These are phyloP conservation scores for Cyrtodaria siliqua DNA, from an alignment of 2,888 invertebrate genomes.

Conservation along the genomic window DNA sequence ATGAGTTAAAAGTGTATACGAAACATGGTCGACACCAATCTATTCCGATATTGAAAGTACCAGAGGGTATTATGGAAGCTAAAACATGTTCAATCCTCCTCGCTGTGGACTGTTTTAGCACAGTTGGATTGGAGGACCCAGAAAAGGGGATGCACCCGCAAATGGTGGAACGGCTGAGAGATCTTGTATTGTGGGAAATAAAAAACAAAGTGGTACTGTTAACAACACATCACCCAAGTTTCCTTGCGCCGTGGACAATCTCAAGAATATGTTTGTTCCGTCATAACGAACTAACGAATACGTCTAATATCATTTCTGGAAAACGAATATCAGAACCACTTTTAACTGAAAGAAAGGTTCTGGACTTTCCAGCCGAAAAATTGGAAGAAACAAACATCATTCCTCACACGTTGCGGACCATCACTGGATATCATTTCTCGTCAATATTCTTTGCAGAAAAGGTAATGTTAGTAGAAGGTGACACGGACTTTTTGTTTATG, in stretches of 20 bases:
- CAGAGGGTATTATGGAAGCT: constrained; percentile 56
- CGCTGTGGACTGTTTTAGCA: constrained; percentile 22
- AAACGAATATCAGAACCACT: not conserved
- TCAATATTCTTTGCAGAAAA: constrained; percentile 13
- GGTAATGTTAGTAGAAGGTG: constrained; percentile 19
- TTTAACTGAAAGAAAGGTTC: not conserved
- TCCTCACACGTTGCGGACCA: not conserved
- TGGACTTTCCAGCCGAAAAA: not conserved
- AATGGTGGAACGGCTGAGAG: constrained; percentile 45
- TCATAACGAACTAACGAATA: not conserved
- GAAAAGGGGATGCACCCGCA: constrained; percentile 63
- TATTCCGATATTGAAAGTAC: constrained; percentile 29
- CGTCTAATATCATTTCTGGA: not conserved
- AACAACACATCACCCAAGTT: constrained; percentile 16
- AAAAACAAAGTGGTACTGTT: constrained; percentile 10
- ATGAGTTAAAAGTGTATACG: too few relatives aligned
- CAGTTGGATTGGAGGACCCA: constrained; percentile 48
- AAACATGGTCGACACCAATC: too few relatives aligned
- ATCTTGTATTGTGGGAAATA: constrained; percentile 13
- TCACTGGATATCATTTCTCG: not conserved
- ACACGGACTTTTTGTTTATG: constrained; percentile 8
- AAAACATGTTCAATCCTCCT: constrained; percentile 43
- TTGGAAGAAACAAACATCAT: not conserved
- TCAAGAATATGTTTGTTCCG: constrained; percentile 9
- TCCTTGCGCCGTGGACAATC: constrained; percentile 16